Conservation (phyloP, 2,888 invertebrate species). For the Rhingia campestris region DNA sequence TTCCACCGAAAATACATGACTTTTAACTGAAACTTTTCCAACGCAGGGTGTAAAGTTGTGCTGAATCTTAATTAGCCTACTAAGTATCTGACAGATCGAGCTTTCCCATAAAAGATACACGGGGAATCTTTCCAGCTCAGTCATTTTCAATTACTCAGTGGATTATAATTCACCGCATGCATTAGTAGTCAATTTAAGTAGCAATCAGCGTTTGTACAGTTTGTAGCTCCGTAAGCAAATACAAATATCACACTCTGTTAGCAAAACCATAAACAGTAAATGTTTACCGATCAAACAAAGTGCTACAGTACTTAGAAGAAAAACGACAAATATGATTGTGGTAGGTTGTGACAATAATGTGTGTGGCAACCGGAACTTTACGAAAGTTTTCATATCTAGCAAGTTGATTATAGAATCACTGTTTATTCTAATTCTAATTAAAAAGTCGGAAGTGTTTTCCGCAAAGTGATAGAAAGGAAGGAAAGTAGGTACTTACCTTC, state of each 20-base stretch:
- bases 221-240: slow-evolving; percentile 19
- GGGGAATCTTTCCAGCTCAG: slow-evolving; percentile 14
- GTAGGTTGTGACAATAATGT: not conserved
- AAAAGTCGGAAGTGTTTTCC: slow-evolving; percentile 28
- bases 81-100: not conserved
- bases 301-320: not conserved
- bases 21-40: slow-evolving; percentile 6
- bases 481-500: slow-evolving; percentile 83
- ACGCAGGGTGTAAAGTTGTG: slow-evolving; percentile 36
- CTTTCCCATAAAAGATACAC: not conserved
- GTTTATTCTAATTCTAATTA: slow-evolving; percentile 24
- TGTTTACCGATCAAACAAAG: slow-evolving; percentile 1
- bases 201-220: slow-evolving; percentile 49
- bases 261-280: slow-evolving; percentile 1
- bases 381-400: no score
- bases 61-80: slow-evolving; percentile 56
- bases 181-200: slow-evolving; percentile 15
- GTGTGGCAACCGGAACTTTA: not conserved
- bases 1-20: slow-evolving; percentile 35
- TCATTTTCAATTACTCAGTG: slow-evolving; percentile 31
- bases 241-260: slow-evolving; percentile 52
- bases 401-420: not conserved
- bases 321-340: slow-evolving; percentile 1
- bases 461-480: no score
- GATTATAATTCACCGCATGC: slow-evolving; percentile 60